Percentiles rank a stretch among this genome's conserved stretches.
phyloP scores from a whole-genome alignment of 2,113 vertebrate species.

The Pholis gunnellus region DNA sequence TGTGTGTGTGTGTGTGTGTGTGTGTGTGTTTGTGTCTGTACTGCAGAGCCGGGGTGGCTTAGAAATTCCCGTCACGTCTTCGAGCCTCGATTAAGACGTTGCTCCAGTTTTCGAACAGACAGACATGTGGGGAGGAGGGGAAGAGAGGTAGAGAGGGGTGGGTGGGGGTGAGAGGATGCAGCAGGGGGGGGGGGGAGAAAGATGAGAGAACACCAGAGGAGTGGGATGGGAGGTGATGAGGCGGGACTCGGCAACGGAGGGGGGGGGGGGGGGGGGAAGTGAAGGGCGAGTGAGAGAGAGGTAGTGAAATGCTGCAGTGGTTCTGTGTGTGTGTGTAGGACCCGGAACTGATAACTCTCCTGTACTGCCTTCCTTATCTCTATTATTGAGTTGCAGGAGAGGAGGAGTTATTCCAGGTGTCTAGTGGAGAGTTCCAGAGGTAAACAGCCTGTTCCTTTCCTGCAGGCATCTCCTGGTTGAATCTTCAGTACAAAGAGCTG shows the following conservation, averaged over 20 bases:
- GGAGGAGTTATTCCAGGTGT: slow-evolving; percentile 23
- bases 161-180: slow-evolving; percentile 39
- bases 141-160: slow-evolving; percentile 41
- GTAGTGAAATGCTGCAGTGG: slow-evolving; percentile 67
- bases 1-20: slow-evolving; percentile 47
- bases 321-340: slow-evolving; percentile 32
- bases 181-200: slow-evolving; percentile 29
- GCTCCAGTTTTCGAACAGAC: slow-evolving; percentile 80
- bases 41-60: slow-evolving; percentile 69
- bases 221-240: slow-evolving; percentile 67
- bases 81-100: slow-evolving; percentile 84
- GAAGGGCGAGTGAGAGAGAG: slow-evolving; percentile 38
- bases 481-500: background rate
- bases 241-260: slow-evolving; percentile 39
- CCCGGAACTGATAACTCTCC: slow-evolving; percentile 54
- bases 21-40: slow-evolving; percentile 59
- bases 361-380: slow-evolving; percentile 40
- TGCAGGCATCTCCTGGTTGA: background rate
- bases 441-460: slow-evolving; percentile 2
- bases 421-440: background rate
- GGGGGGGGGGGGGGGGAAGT: no score
- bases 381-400: slow-evolving; percentile 30
- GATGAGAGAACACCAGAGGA: slow-evolving; percentile 64
- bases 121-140: slow-evolving; percentile 75
- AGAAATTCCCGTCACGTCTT: slow-evolving; percentile 80